These are phyloP conservation scores for Trypoxylus dichotomus DNA, from an alignment of 1,140 invertebrate species.

Conservation along the genomic window DNA sequence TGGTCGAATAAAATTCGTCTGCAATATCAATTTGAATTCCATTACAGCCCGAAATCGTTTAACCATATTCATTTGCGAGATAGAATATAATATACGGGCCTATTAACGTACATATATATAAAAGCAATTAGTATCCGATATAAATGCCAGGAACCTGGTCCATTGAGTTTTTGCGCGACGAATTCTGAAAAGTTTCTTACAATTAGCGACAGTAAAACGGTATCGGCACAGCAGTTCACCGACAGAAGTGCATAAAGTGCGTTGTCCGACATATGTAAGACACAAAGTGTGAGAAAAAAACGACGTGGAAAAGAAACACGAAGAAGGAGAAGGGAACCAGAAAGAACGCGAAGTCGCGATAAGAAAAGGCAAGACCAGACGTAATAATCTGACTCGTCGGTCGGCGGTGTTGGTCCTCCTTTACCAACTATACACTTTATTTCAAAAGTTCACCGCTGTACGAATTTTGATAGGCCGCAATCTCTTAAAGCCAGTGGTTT, in stretches of 20 bases:
- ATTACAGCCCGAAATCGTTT: no score
- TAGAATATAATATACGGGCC: no score
- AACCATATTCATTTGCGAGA: no score
- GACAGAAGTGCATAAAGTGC: constrained; percentile 20
- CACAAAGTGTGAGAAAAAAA: constrained; percentile 24
- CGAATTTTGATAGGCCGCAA: background rate
- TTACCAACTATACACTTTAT: background rate
- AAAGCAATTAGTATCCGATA: constrained; percentile 2
- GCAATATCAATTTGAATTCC: no score
- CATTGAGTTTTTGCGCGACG: background rate
- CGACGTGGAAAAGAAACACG: background rate
- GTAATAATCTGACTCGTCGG: constrained; percentile 18
- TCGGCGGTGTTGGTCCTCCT: background rate
- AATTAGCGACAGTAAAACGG: constrained; percentile 25
- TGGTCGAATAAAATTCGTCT: no score
- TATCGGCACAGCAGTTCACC: constrained; percentile 14
- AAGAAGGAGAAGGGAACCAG: constrained; percentile 5
- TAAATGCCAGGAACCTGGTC: background rate
- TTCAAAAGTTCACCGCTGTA: background rate
- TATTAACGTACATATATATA: background rate
- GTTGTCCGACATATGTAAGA: constrained; percentile 25
- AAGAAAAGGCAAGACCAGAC: constrained; percentile 24
- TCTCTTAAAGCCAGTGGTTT: background rate
- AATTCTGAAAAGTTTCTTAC: constrained; percentile 12
- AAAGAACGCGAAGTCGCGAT: constrained; percentile 14